phyloP scores from a whole-genome alignment of 64 coral and sea anemone genomes.

The Acropora tenuis region DNA sequence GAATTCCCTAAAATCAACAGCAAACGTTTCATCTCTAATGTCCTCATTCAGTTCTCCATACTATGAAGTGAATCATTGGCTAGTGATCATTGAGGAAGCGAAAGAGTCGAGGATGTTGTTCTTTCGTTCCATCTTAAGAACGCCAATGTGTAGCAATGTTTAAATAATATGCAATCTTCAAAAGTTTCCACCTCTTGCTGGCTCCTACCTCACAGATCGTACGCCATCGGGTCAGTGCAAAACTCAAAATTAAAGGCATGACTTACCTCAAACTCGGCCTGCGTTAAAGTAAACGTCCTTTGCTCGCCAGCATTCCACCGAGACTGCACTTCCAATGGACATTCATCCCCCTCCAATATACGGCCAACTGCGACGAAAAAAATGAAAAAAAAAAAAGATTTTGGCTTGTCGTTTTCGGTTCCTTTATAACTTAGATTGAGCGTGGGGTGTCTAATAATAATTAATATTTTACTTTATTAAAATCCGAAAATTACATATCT shows the following conservation, averaged over 20 bases:
- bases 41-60: no score
- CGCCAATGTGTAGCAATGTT: no score
- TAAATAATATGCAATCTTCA: no score
- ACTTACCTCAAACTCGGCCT: conserved; percentile 57
- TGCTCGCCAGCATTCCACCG: conserved; percentile 75
- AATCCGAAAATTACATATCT: no score
- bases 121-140: no score
- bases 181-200: neutral
- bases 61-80: no score
- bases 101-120: no score
- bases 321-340: conserved; percentile 75
- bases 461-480: no score
- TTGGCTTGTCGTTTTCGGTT: neutral
- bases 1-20: neutral
- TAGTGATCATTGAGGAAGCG: no score
- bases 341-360: conserved; percentile 71
- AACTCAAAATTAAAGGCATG: neutral
- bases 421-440: neutral
- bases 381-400: neutral
- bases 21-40: neutral
- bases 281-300: conserved; percentile 73
- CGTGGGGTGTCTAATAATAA: no score
- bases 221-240: neutral
- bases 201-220: neutral
- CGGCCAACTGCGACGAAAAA: conserved; percentile 73